Base-by-base conservation (phyloP, 2,888 invertebrate genomes). In the Tachina fera region DNA sequence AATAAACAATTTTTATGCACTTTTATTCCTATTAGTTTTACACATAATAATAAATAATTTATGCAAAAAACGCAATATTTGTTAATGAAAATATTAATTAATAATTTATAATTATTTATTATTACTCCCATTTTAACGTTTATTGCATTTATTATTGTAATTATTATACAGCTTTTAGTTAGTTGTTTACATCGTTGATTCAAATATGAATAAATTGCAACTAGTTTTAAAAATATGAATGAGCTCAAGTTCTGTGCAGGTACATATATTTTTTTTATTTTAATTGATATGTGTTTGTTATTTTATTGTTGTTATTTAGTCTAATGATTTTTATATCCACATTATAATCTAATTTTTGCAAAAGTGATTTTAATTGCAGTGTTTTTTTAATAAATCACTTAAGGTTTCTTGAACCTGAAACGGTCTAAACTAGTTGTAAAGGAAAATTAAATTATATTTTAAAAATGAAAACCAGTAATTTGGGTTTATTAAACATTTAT, bases 41-140 rank as follows among this genome's bases (percentile, higher is more conserved):
- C 16, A 31, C 31, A 31, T 31, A 13, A 39, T 31, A 13, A 39
- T 39, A 72, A 70, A 41, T 72, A 83, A 83, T 83, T 83, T 60
- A 83, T 83, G 71, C 71, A 31, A 77, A 65, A 83, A 82, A 71
- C 71, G 77, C 83, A 77, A 77, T 83, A 71, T 76, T 49, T 76
- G 4, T 43, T 47, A 43, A 71, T 45, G 16, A 71, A 71, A 70
- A 45, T 60, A 6, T 60, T 65, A 45, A 71, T 53, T n/a, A 51
- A 51, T 19, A 60, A 49, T 49, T 49, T 6, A 43, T 80, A 19
- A 16, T 58, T n/a, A 67, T 61, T 60, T 61, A 56, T 60, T 61
- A 56, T 41, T n/a, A n/a, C 4, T 22, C 22, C 31, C 16, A 16
- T 47, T 47, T 41, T 3, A 19, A 11, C 6, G 11, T 70, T 43